Percentiles rank a stretch among this genome's conserved stretches.
Evolutionary conservation across 2,797 vertebrate species (phyloP).

Genomic region (Eremophila alpestris): DNA sequence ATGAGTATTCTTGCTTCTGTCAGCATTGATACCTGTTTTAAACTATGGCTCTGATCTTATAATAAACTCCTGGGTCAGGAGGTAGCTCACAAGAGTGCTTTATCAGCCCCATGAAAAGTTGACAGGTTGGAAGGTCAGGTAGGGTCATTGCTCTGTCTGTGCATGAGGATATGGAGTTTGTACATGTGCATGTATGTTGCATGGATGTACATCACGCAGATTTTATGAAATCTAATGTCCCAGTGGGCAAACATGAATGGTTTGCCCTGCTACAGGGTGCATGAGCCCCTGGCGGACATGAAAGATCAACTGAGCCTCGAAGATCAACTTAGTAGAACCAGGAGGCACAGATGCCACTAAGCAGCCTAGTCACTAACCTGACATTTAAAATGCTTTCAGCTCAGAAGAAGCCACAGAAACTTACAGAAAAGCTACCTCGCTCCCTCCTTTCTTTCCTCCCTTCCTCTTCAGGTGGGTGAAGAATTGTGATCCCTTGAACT

Average conservation of each 20-base stretch:
- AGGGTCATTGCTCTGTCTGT: background rate
- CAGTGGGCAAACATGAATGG: background rate
- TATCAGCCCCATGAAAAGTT: background rate
- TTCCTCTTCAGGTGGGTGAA: background rate
- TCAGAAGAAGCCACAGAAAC: background rate
- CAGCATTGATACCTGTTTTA: background rate
- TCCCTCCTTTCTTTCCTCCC: background rate
- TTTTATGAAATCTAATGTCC: background rate
- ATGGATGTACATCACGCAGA: background rate
- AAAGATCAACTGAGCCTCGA: background rate
- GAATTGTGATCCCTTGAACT: background rate
- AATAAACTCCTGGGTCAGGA: background rate
- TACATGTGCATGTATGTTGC: rapidly evolving
- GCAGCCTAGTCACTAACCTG: background rate
- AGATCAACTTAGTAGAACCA: background rate
- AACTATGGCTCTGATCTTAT: background rate
- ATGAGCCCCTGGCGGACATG: background rate
- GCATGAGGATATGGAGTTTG: background rate
- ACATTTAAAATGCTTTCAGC: background rate
- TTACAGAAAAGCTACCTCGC: background rate
- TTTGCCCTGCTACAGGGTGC: background rate
- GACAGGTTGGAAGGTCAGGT: background rate
- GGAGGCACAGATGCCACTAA: background rate
- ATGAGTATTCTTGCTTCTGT: background rate
- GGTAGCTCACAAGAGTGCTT: background rate